Evolutionary conservation across 2,888 invertebrate species (phyloP).

Genomic region (Loripinus fragilis): DNA sequence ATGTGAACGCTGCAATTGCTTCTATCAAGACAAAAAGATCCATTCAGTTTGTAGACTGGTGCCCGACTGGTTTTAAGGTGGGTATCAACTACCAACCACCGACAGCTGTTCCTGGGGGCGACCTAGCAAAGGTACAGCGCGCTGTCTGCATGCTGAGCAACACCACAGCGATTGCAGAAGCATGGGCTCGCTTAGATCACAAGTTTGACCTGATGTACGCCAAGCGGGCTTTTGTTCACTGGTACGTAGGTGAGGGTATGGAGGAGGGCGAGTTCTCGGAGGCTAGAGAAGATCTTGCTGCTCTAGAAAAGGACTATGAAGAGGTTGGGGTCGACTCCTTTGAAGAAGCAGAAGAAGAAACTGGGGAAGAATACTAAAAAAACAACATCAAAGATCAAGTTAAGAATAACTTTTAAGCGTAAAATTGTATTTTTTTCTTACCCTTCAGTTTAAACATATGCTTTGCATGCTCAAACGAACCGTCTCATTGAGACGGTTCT

Average conservation of each 20-base stretch:
- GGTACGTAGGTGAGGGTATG: constrained; percentile 85
- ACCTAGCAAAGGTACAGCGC: constrained; percentile 87
- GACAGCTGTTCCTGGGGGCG: constrained; percentile 91
- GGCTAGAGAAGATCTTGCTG: constrained; percentile 72
- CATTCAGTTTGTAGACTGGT: constrained; percentile 80
- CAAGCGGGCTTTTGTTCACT: constrained; percentile 80
- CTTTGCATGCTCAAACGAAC: no score
- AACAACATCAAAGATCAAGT: no score
- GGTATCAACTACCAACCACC: constrained; percentile 94
- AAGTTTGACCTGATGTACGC: constrained; percentile 80
- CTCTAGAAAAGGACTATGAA: constrained; percentile 74
- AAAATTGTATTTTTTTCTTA: no score
- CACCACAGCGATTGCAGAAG: constrained; percentile 85
- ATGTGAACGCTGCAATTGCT: constrained; percentile 76
- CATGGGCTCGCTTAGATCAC: constrained; percentile 83
- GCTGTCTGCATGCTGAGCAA: constrained; percentile 84
- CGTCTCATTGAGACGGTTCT: no score
- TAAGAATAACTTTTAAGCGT: no score
- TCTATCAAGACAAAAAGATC: constrained; percentile 58
- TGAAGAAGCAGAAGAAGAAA: constrained; percentile 39
- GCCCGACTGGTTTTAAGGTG: constrained; percentile 83
- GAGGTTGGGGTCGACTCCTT: constrained; percentile 46
- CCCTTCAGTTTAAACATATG: no score
- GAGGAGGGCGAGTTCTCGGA: constrained; percentile 76
- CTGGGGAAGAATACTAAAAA: constrained; percentile 81